Evolutionary conservation across 1,140 invertebrate species (phyloP).

Genomic region (Episyrphus balteatus): DNA sequence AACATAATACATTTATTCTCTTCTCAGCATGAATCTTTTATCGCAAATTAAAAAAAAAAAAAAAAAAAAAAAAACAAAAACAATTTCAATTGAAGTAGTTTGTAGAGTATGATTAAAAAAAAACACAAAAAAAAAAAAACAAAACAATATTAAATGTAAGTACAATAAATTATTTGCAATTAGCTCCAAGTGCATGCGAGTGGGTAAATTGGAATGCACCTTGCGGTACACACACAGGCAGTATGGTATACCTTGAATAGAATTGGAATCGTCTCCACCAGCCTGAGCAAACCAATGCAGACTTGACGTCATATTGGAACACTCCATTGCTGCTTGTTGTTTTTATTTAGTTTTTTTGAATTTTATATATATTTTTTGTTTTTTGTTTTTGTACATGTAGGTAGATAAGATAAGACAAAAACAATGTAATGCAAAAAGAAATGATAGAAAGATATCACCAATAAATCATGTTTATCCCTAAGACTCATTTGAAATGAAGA

Average conservation of each 20-base stretch:
- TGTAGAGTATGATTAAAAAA: too few relatives aligned
- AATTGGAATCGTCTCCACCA: slow-evolving; percentile 18
- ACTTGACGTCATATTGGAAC: slow-evolving; percentile 8
- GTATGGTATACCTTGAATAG: slow-evolving; percentile 16
- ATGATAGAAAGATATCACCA: slow-evolving; percentile 7
- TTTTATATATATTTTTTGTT: background rate
- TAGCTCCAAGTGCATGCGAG: too few relatives aligned
- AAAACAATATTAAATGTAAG: too few relatives aligned
- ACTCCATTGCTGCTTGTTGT: slow-evolving; percentile 12
- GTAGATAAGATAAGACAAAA: slow-evolving; percentile 3
- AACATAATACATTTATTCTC: too few relatives aligned
- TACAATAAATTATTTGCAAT: too few relatives aligned
- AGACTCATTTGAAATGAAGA: background rate
- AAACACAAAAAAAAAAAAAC: too few relatives aligned
- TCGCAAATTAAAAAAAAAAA: too few relatives aligned
- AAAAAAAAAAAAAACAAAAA: too few relatives aligned
- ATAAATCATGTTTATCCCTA: slow-evolving; percentile 3
- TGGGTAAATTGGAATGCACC: too few relatives aligned
- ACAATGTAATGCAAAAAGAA: slow-evolving; percentile 22
- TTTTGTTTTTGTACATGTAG: background rate
- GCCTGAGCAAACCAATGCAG: slow-evolving; percentile 23
- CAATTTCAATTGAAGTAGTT: too few relatives aligned
- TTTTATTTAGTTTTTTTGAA: background rate
- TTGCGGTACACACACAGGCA: slow-evolving; percentile 1
- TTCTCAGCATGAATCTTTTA: too few relatives aligned